These are phyloP conservation scores for Delia radicum DNA, from an alignment of 1,140 invertebrate genomes.

Conservation along the genomic window DNA sequence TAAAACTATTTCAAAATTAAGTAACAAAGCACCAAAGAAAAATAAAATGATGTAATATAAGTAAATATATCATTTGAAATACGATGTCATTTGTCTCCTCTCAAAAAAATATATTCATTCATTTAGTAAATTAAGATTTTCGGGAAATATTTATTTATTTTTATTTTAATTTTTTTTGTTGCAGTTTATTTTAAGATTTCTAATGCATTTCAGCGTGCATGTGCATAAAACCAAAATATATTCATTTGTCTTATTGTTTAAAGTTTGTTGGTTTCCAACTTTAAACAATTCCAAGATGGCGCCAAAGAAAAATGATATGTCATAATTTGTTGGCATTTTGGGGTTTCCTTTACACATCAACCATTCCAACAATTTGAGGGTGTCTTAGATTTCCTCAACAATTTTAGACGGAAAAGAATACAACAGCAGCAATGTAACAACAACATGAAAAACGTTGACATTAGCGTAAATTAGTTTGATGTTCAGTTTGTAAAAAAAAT, in stretches of 20 bases:
- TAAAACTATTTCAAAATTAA: no score
- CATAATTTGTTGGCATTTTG: conserved; percentile 29
- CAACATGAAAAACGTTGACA: not conserved
- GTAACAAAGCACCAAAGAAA: no score
- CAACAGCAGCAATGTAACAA: not conserved
- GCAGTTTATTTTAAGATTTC: conserved; percentile 20
- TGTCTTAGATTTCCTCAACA: not conserved
- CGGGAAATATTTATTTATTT: no score
- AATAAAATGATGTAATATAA: not conserved
- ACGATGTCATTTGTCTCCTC: not conserved
- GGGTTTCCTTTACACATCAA: not conserved
- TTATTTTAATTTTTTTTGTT: conserved; percentile 4
- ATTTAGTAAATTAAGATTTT: no score
- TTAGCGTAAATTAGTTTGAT: conserved; percentile 4
- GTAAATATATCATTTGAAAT: not conserved
- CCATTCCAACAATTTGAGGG: not conserved
- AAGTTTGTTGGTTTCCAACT: not conserved
- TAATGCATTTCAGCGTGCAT: conserved; percentile 6
- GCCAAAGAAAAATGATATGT: conserved; percentile 31
- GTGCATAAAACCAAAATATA: not conserved
- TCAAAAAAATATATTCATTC: not conserved
- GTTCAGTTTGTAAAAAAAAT: not conserved
- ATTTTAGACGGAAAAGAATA: not conserved
- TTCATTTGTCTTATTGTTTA: conserved; percentile 21
- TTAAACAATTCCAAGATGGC: conserved; percentile 22